phyloP scores from a whole-genome alignment of 2,113 vertebrate genomes.

The Tinamus guttatus region DNA sequence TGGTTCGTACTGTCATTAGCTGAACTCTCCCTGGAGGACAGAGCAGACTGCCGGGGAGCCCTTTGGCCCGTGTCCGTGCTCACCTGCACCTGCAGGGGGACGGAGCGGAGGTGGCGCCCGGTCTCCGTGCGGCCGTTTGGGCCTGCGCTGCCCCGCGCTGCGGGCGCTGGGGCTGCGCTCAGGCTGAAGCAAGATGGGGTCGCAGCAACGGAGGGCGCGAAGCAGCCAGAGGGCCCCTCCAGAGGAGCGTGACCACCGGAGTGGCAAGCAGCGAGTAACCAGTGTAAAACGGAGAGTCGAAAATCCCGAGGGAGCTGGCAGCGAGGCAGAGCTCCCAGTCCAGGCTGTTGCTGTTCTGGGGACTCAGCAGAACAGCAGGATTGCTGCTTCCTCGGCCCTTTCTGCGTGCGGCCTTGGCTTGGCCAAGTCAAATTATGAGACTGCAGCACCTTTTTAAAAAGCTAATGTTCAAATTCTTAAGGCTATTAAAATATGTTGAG shows the following conservation, averaged over 20 bases:
- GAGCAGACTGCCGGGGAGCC: background rate
- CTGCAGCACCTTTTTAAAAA: no score
- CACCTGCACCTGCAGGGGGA: background rate
- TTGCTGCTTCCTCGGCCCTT: background rate
- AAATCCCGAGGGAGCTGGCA: background rate
- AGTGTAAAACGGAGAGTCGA: background rate
- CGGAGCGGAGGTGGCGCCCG: background rate
- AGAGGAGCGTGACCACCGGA: background rate
- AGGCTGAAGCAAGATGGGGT: background rate
- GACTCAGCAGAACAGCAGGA: background rate
- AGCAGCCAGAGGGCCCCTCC: rapidly evolving
- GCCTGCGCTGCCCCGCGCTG: no score
- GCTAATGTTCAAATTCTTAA: no score
- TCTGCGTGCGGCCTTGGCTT: background rate
- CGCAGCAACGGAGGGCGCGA: background rate
- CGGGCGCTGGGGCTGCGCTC: background rate
- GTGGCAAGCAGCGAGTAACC: background rate
- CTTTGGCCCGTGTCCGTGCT: background rate
- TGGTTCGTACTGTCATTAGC: background rate
- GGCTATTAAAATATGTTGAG: no score
- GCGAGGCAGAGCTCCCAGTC: background rate
- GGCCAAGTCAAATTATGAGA: no score
- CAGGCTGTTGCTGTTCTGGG: background rate
- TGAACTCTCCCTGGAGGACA: background rate
- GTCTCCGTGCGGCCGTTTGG: no score